Evolutionary conservation across 2,888 invertebrate species (phyloP).

Genomic region (Tetrapedia diversipes): DNA sequence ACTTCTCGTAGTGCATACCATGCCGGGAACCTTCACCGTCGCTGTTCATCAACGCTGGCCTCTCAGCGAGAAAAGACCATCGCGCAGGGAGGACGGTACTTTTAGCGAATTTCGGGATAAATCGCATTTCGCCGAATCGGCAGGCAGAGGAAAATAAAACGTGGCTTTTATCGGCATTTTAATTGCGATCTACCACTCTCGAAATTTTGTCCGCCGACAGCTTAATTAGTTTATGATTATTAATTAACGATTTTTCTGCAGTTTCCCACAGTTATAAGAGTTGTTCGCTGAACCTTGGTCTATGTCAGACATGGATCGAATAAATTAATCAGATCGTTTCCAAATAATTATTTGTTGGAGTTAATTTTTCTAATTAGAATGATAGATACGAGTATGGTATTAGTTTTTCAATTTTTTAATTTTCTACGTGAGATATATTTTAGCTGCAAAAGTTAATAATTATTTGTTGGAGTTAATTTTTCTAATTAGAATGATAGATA

Average conservation of each 20-base stretch:
- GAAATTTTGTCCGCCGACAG: background rate
- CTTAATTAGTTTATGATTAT: background rate
- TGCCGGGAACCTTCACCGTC: conserved; percentile 39
- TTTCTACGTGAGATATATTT: too few relatives aligned
- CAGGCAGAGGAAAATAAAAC: conserved; percentile 34
- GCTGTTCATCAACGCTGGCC: conserved; percentile 31
- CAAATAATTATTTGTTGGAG: too few relatives aligned
- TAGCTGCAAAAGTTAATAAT: too few relatives aligned
- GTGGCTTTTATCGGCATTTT: conserved; percentile 41
- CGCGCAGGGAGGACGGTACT: conserved; percentile 10
- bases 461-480: too few relatives aligned
- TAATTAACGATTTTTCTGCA: background rate
- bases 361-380: too few relatives aligned
- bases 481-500: too few relatives aligned
- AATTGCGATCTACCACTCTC: conserved; percentile 29
- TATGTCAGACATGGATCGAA: too few relatives aligned
- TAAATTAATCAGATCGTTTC: too few relatives aligned
- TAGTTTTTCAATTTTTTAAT: too few relatives aligned
- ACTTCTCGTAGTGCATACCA: conserved; percentile 52
- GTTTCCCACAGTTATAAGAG: too few relatives aligned
- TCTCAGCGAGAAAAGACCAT: conserved; percentile 28
- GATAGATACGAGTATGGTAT: too few relatives aligned
- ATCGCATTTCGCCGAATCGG: conserved; percentile 47
- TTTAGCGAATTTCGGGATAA: conserved; percentile 44
- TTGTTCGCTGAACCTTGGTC: too few relatives aligned